Conservation (phyloP, 64 coral and sea anemone species). For the Porites australiensis region DNA sequence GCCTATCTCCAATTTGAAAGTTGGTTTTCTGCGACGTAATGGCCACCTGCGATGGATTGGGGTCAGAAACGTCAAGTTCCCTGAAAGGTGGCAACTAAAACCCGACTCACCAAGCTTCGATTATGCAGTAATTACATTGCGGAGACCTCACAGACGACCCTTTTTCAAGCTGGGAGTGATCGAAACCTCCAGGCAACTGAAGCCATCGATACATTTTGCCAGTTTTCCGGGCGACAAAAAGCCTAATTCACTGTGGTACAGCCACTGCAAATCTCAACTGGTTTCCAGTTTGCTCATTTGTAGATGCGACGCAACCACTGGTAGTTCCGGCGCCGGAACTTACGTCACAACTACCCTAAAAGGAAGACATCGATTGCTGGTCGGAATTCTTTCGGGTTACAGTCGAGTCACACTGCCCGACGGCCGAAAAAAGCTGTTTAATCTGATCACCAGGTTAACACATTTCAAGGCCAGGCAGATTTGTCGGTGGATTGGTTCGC, state of each 20-base stretch:
- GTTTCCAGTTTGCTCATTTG: slow-evolving; percentile 47
- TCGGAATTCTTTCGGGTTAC: slow-evolving; percentile 76
- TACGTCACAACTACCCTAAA: slow-evolving; percentile 18
- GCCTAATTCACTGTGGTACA: slow-evolving; percentile 64
- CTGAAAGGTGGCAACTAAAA: slow-evolving; percentile 49
- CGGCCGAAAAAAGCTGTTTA: slow-evolving; percentile 23
- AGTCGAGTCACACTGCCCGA: neutral
- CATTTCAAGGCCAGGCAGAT: slow-evolving; percentile 60
- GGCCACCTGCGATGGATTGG: slow-evolving; percentile 64
- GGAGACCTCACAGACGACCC: slow-evolving; percentile 30
- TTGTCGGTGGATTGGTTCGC: slow-evolving; percentile 61
- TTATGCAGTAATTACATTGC: slow-evolving; percentile 80
- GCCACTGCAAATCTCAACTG: slow-evolving; percentile 58
- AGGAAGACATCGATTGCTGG: slow-evolving; percentile 54
- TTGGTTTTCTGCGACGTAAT: slow-evolving; percentile 62
- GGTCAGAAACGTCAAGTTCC: slow-evolving; percentile 34
- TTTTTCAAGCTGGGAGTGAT: slow-evolving; percentile 53
- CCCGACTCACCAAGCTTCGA: slow-evolving; percentile 38
- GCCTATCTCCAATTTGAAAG: slow-evolving; percentile 39
- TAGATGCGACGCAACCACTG: slow-evolving; percentile 68
- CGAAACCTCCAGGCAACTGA: neutral
- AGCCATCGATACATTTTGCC: slow-evolving; percentile 71
- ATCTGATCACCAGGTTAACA: slow-evolving; percentile 65
- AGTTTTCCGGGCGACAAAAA: slow-evolving; percentile 89
- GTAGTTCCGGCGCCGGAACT: slow-evolving; percentile 85